A percentile compares a stretch with the other conserved stretches of the same genome.
Conservation (phyloP, 2,888 invertebrate genomes). For the Orthonevra nobilis region DNA sequence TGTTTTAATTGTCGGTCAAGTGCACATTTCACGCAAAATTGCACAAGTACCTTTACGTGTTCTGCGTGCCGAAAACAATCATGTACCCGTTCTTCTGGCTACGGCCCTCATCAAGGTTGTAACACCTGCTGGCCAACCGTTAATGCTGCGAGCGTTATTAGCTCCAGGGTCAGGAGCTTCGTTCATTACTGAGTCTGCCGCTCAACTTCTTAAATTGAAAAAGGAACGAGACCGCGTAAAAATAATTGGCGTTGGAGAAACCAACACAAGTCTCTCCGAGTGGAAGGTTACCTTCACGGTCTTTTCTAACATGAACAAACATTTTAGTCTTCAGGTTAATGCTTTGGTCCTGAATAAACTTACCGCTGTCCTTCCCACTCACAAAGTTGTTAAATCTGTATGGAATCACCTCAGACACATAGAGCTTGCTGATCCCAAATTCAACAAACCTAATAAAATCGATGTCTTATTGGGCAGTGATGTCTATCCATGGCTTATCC, state of each 20-base stretch:
- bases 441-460: not conserved
- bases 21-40: not conserved
- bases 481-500: constrained; percentile 5
- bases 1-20: constrained; percentile 11
- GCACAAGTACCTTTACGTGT: constrained; percentile 2
- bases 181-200: constrained; percentile 12
- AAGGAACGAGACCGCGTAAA: constrained; percentile 2
- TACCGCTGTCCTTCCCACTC: not conserved
- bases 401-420: constrained; percentile 3
- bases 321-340: not conserved
- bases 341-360: constrained; percentile 8
- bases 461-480: constrained; percentile 16
- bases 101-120: constrained; percentile 12
- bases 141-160: constrained; percentile 13
- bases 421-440: not conserved
- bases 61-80: constrained; percentile 8
- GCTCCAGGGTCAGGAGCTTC: constrained; percentile 12
- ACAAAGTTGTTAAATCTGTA: not conserved
- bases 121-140: not conserved
- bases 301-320: not conserved
- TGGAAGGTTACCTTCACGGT: not conserved
- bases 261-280: not conserved
- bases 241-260: constrained; percentile 6
- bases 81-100: constrained; percentile 7
- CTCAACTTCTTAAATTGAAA: constrained; percentile 4